Evolutionary conservation across 2,113 vertebrate genomes (phyloP).

Genomic region (Neopipo cinnamomea): DNA sequence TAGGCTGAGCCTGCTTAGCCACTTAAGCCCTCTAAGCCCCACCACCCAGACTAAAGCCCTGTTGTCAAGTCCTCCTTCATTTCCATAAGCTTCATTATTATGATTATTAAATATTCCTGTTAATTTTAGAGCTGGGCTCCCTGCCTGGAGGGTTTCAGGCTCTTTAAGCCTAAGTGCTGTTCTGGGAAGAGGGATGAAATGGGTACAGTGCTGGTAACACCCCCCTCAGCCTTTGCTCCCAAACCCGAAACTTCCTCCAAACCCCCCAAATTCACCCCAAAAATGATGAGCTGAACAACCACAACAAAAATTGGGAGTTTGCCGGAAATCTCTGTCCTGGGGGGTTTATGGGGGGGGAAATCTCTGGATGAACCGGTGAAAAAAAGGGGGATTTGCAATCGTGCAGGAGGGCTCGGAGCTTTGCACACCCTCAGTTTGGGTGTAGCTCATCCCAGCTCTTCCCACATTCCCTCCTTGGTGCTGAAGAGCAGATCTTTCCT

Average conservation of each 20-base stretch:
- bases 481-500: rapidly evolving
- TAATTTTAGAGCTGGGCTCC: neutral
- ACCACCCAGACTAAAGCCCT: neutral
- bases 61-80: neutral
- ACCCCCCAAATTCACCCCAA: neutral
- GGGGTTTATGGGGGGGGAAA: no score
- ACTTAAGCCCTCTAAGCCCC: neutral
- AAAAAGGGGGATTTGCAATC: neutral
- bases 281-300: rapidly evolving
- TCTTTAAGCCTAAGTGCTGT: neutral
- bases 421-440: rapidly evolving
- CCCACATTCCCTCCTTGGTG: neutral
- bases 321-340: neutral
- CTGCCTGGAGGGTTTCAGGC: neutral
- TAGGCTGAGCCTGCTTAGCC: constrained; percentile 29
- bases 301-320: neutral
- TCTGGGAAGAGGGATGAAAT: neutral
- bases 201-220: neutral
- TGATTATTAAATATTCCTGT: constrained; percentile 20
- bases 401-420: neutral
- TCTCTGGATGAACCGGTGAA: neutral
- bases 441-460: neutral
- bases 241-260: neutral
- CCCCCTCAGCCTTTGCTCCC: neutral
- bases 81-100: neutral